A percentile compares a stretch with the other conserved stretches of the same genome.
Conservation (phyloP, 2,888 invertebrate species). For the Pegoplata infirma region DNA sequence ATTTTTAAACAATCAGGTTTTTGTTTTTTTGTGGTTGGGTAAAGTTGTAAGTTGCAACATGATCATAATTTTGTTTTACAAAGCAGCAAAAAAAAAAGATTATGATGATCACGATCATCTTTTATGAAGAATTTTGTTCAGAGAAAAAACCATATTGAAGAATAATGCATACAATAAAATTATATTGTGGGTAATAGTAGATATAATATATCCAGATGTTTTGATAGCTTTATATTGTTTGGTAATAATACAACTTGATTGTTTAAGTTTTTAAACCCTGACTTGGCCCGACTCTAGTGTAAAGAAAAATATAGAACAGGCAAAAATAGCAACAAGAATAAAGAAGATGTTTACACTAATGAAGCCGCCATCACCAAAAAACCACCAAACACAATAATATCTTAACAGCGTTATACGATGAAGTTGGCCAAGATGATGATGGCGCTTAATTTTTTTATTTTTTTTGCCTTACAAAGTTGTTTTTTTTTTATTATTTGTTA, state of each 20-base stretch:
- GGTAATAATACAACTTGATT: constrained; percentile 22
- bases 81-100: constrained; percentile 13
- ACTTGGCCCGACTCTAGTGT: neutral
- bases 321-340: constrained; percentile 1
- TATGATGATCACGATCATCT: constrained; percentile 56
- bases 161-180: constrained; percentile 28
- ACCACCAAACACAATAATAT: constrained; percentile 6
- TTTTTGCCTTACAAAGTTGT: neutral
- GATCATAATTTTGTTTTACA: constrained; percentile 11
- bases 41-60: constrained; percentile 29
- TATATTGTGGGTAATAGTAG: constrained; percentile 26
- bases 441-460: constrained; percentile 37
- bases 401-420: constrained; percentile 12
- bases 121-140: constrained; percentile 24
- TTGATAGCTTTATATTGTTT: constrained; percentile 16
- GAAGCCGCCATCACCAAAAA: constrained; percentile 45
- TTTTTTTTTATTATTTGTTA: no score
- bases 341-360: constrained; percentile 53
- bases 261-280: neutral
- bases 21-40: neutral
- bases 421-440: constrained; percentile 15
- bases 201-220: constrained; percentile 31
- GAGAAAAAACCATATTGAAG: neutral
- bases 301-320: constrained; percentile 15
- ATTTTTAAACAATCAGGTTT: constrained; percentile 21